These are phyloP conservation scores for Ditylenchus weischeri DNA, from an alignment of 2,888 invertebrate species.

Conservation along the genomic window DNA sequence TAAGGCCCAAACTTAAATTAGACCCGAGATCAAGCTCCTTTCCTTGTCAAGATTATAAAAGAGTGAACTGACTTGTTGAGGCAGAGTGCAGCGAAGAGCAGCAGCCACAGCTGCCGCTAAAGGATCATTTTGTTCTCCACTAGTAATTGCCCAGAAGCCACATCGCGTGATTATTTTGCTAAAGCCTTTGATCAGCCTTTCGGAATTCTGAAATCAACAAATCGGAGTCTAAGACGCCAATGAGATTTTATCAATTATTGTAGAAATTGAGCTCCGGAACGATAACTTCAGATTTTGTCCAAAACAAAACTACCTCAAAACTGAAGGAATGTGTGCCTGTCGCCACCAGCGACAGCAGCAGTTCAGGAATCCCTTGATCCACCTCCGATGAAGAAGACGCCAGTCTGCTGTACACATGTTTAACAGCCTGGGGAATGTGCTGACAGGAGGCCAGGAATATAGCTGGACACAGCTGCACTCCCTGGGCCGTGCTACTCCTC, in stretches of 20 bases:
- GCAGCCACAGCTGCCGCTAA: slow-evolving; percentile 39
- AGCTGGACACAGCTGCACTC: slow-evolving; percentile 36
- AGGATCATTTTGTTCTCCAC: slow-evolving; percentile 46
- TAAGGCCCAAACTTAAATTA: too few relatives aligned
- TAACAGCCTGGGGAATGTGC: slow-evolving; percentile 45
- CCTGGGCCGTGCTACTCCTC: slow-evolving; percentile 15
- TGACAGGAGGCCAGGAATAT: slow-evolving; percentile 32
- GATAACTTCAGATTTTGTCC: too few relatives aligned
- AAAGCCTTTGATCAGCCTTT: slow-evolving; percentile 36
- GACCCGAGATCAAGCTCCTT: too few relatives aligned
- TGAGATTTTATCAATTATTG: too few relatives aligned
- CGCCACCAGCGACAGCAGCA: slow-evolving; percentile 46
- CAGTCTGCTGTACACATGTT: slow-evolving; percentile 47
- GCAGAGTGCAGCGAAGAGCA: slow-evolving; percentile 40
- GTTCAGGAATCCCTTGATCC: slow-evolving; percentile 52
- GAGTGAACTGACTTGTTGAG: slow-evolving; percentile 28
- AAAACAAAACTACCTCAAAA: slow-evolving; percentile 30
- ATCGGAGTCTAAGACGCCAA: too few relatives aligned
- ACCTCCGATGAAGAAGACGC: slow-evolving; percentile 46
- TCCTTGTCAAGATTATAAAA: too few relatives aligned
- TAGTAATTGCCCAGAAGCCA: slow-evolving; percentile 44
- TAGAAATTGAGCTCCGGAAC: too few relatives aligned
- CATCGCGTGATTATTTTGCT: slow-evolving; percentile 35
- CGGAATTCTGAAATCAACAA: slow-evolving; percentile 28
- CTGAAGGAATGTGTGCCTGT: slow-evolving; percentile 44